These are phyloP conservation scores for Achroia grisella DNA, from an alignment of 1,140 invertebrate genomes.

Conservation along the genomic window DNA sequence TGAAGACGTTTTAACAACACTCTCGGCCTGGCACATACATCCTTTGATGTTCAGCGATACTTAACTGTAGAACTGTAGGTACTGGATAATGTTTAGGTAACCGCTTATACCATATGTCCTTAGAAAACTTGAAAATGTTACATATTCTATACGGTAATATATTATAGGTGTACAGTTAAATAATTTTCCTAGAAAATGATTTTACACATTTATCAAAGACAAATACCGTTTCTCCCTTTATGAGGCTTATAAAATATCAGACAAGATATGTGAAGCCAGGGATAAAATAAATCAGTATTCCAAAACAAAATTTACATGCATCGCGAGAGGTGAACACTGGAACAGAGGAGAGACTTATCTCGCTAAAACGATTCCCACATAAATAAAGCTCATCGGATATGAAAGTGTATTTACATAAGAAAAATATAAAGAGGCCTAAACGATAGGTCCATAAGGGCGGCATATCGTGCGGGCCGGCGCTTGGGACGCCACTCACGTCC, in stretches of 20 bases:
- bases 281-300: conserved; percentile 43
- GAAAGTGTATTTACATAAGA: conserved; percentile 72
- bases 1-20: conserved; percentile 61
- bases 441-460: conserved; percentile 61
- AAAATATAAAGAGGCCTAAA: conserved; percentile 73
- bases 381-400: conserved; percentile 74
- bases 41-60: conserved; percentile 64
- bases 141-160: too few species aligned
- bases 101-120: conserved; percentile 2
- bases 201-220: background rate
- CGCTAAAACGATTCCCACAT: conserved; percentile 73
- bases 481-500: conserved; percentile 59
- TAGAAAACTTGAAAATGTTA: conserved; percentile 9
- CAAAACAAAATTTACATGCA: conserved; percentile 52
- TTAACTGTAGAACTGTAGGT: too few species aligned
- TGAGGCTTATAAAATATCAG: conserved; percentile 9
- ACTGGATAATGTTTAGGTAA: too few species aligned
- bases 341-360: conserved; percentile 60
- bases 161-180: too few species aligned
- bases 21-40: conserved; percentile 31
- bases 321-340: conserved; percentile 53
- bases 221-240: conserved; percentile 3
- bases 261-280: conserved; percentile 8
- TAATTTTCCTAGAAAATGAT: too few species aligned
- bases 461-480: conserved; percentile 38